phyloP scores from a whole-genome alignment of 2,797 vertebrate species.

The Enteromius trimaculatus region DNA sequence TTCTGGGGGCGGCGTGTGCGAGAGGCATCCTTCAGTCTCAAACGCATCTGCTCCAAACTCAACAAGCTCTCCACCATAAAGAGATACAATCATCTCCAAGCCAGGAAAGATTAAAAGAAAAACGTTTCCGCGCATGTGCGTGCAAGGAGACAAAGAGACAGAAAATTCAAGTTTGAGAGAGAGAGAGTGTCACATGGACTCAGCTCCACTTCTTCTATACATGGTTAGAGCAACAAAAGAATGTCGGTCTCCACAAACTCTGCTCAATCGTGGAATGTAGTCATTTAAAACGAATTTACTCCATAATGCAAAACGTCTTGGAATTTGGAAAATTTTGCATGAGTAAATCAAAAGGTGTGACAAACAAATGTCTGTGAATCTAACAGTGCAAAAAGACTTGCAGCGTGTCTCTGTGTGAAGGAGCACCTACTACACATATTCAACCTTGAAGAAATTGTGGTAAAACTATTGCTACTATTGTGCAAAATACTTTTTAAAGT shows the following conservation, averaged over 20 bases:
- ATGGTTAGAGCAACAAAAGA: neutral
- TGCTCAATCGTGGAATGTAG: neutral
- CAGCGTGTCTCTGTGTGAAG: neutral
- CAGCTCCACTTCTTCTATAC: neutral
- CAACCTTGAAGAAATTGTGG: neutral
- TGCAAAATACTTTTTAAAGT: neutral
- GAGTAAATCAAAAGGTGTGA: neutral
- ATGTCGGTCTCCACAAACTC: neutral
- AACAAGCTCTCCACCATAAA: slow-evolving; percentile 66
- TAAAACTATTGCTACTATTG: neutral
- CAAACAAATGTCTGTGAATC: neutral
- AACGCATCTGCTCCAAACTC: slow-evolving; percentile 68
- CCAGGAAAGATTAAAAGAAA: slow-evolving; percentile 38
- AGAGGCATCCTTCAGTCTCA: slow-evolving; percentile 66
- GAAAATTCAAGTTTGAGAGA: neutral
- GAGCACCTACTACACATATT: neutral
- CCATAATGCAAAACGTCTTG: neutral
- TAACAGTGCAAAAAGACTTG: neutral
- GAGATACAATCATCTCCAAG: slow-evolving; percentile 61
- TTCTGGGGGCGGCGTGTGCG: slow-evolving; percentile 50
- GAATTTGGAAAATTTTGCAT: neutral
- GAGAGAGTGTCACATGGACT: neutral
- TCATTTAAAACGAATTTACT: neutral
- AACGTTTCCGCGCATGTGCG: slow-evolving; percentile 10
- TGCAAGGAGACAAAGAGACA: neutral